Conservation (phyloP, 2,797 vertebrate genomes). For the Stomatorhinus walkeri region DNA sequence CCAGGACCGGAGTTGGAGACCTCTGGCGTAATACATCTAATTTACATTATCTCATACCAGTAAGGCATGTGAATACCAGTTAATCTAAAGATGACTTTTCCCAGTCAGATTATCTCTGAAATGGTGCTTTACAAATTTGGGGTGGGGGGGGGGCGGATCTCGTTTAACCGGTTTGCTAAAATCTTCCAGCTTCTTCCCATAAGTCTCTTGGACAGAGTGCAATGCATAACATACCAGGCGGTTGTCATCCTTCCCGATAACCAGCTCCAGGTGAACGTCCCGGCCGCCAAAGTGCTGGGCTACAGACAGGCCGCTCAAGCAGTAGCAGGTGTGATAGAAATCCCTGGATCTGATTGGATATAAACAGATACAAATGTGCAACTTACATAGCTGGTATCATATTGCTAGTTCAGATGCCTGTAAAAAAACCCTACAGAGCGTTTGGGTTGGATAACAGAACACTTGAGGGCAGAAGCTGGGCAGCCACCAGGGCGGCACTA, state of each 20-base stretch:
- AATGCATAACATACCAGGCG: constrained; percentile 68
- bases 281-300: constrained; percentile 89
- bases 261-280: constrained; percentile 70
- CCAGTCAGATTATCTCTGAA: neutral
- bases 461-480: neutral
- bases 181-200: neutral
- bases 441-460: neutral
- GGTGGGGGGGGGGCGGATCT: neutral
- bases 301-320: constrained; percentile 85
- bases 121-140: neutral
- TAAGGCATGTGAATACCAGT: neutral
- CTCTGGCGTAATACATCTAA: too few species aligned
- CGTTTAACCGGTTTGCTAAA: neutral
- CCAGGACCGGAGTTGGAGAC: too few species aligned
- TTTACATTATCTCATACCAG: neutral
- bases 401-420: neutral
- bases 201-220: neutral
- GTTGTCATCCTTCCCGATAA: constrained; percentile 80
- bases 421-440: neutral
- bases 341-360: constrained; percentile 75
- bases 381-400: neutral
- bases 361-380: neutral
- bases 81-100: neutral
- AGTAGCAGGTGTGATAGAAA: constrained; percentile 98
- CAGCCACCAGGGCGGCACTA: neutral